Base-by-base conservation (phyloP, 1,140 invertebrate species). In the Hyphantria cunea region DNA sequence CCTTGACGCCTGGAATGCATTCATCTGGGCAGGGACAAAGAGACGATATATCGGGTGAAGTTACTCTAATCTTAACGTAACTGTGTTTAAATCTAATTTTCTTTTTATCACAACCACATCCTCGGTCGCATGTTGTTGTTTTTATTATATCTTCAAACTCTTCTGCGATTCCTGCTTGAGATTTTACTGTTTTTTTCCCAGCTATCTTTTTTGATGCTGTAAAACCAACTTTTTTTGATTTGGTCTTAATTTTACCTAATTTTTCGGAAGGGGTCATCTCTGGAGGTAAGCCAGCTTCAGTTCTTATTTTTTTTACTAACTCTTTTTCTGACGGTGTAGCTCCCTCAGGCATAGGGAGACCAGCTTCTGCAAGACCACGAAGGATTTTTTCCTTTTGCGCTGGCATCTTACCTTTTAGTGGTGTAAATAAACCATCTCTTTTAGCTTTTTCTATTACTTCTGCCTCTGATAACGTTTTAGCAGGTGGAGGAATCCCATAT, bases 51-150 rank as follows among this genome's bases (percentile, higher is more conserved):
- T 86, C 82, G 31, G 84, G 80, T 13, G 82, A 86, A 39, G 82
- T 83, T n/a, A 86, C 80, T 71, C 72, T 76, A 51, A 86, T 84
- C 67, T 84, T 84, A 7, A 83, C 78, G 37, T 83, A 84, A 53
- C 82, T 86, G 52, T 86, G 78, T 56, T 86, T 86, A 68, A 86
- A 86, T 68, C 74, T 70, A 49, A 86, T 84, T 78, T 86, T 86
- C 42, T 83, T 86, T 61, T 79, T 82, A 50, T 86, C 78, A 70
- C 82, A 86, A 11, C 84, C 84, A 70, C 82, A 84, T 17, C 64
- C 82, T 34, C 72, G 70, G 41, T 86, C 84, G 65, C 84, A 86
- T 12, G 66, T 83, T 13, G 77, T 82, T 11, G 73, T 80, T 76
- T 80, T 84, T 4, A 65, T 54, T 12, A 84, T 72, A 41, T 80